A percentile compares a stretch with the other conserved stretches of the same genome.
These are phyloP conservation scores for Tanytarsus gracilentus DNA, from an alignment of 2,888 invertebrate species.

Conservation along the genomic window DNA sequence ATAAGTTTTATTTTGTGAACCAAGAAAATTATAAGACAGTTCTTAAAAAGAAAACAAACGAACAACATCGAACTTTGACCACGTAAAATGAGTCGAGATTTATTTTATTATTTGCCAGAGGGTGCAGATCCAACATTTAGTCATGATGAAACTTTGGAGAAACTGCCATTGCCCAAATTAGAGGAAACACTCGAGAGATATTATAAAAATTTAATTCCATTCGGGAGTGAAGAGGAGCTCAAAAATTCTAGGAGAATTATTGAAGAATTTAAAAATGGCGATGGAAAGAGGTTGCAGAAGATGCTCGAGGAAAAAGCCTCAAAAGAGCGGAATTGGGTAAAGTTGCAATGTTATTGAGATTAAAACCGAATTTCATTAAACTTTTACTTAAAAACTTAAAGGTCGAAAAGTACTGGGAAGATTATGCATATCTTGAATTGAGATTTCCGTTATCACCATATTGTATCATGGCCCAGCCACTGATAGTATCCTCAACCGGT, in stretches of 20 bases:
- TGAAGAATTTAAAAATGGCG: constrained; percentile 45
- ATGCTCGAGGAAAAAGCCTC: constrained; percentile 43
- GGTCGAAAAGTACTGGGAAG: constrained; percentile 50
- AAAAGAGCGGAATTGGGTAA: constrained; percentile 47
- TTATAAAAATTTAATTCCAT: constrained; percentile 46
- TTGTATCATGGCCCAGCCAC: constrained; percentile 45
- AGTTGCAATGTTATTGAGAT: neutral
- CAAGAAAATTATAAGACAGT: no score
- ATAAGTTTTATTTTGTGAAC: no score
- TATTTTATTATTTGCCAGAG: constrained; percentile 13
- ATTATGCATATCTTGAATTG: constrained; percentile 46
- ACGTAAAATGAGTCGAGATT: constrained; percentile 16
- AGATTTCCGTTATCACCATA: constrained; percentile 47
- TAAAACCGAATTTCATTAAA: neutral
- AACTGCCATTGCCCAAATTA: constrained; percentile 48
- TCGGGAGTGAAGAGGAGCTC: constrained; percentile 44
- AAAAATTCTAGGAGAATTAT: constrained; percentile 42
- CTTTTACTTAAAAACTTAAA: constrained; percentile 4
- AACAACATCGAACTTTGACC: no score
- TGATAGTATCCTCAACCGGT: constrained; percentile 36
- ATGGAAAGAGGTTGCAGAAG: constrained; percentile 45
- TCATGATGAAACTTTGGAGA: constrained; percentile 46
- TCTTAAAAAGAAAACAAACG: no score
- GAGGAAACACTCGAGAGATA: constrained; percentile 47
- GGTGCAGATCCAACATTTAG: constrained; percentile 43